Evolutionary conservation across 2,797 vertebrate species (phyloP), one percentile per base, ranked within the genome.

Genomic region (Gymnocypris eckloni): DNA sequence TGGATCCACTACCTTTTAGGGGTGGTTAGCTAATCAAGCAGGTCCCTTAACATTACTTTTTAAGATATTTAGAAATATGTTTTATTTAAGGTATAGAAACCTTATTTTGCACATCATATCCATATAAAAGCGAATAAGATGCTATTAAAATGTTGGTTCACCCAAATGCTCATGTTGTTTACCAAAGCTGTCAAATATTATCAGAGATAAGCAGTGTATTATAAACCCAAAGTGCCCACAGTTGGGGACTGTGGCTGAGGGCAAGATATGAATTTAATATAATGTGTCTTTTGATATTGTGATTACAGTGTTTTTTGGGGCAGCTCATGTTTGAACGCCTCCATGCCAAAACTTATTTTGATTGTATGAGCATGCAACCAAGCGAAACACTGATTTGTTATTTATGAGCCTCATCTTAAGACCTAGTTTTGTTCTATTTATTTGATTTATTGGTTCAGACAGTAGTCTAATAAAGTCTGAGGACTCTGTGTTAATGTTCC

Each of bases 361-460:
- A 67, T 84, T 54, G 61, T 59, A 59, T 56, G 66, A 85, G 71
- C 77, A 85, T 50, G 54, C 52, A 80, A 81, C 80, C 80, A 52
- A 71, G 66, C 48, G 67, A 81, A 80, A 85, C 77, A 80, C 67
- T 80, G 77, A 73, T 79, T 59, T 85, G 66, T 59, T 85, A 70
- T 84, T 79, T 79, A 79, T 71, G 83, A 79, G n/a, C 50, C 66
- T 85, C 61, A 79, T 72, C 77, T 72, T 20, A 85, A 85, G 52
- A 61, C 83, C 52, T 69, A 67, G 64, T 56, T 86, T n/a, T 66
- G 54, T 70, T 79, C 20, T 80, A n/a, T 72, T 79, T 64, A 75
- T 79, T 84, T 81, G 43, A 64, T 85, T 72, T 80, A 64, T 72
- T 64, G 43, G 25, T 20, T 61, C 69, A 73, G 67, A 64, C 54